phyloP scores from a whole-genome alignment of 1,140 invertebrate genomes.

The Listronotus bonariensis region DNA sequence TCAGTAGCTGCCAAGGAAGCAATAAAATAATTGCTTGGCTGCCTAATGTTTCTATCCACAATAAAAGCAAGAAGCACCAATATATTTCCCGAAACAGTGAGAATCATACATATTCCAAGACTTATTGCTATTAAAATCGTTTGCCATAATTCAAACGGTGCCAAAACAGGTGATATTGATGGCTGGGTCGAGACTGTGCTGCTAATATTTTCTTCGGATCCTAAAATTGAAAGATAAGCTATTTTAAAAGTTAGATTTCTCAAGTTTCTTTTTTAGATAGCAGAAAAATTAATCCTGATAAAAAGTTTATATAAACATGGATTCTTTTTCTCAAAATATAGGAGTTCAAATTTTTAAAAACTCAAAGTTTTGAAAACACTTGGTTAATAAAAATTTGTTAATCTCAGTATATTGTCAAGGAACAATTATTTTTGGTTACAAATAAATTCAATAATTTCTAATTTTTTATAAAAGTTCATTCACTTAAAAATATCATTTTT shows the following conservation, averaged over 20 bases:
- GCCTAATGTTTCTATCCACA: constrained; percentile 94
- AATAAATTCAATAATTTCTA: too few relatives aligned
- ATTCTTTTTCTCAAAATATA: too few relatives aligned
- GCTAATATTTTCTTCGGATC: constrained; percentile 46
- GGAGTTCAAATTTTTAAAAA: too few relatives aligned
- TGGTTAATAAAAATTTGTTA: too few relatives aligned
- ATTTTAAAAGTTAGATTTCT: not conserved
- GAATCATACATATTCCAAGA: constrained; percentile 84
- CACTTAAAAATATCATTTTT: too few relatives aligned
- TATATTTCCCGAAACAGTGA: constrained; percentile 95
- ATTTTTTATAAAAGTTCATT: too few relatives aligned
- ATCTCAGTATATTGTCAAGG: too few relatives aligned
- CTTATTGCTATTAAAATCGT: constrained; percentile 90
- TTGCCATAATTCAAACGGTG: constrained; percentile 89
- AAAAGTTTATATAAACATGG: too few relatives aligned
- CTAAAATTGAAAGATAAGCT: constrained; percentile 16
- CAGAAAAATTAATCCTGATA: too few relatives aligned
- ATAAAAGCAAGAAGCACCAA: constrained; percentile 96
- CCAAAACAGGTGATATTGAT: constrained; percentile 65
- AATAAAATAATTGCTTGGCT: constrained; percentile 99
- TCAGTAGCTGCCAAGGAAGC: constrained; percentile 97
- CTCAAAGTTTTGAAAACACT: too few relatives aligned
- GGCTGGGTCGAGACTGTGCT: constrained; percentile 35
- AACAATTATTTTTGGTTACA: too few relatives aligned
- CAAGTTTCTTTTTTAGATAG: too few relatives aligned